Evolutionary conservation across 2,888 invertebrate species (phyloP).

Genomic region (Caenorhabditis sulstoni): DNA sequence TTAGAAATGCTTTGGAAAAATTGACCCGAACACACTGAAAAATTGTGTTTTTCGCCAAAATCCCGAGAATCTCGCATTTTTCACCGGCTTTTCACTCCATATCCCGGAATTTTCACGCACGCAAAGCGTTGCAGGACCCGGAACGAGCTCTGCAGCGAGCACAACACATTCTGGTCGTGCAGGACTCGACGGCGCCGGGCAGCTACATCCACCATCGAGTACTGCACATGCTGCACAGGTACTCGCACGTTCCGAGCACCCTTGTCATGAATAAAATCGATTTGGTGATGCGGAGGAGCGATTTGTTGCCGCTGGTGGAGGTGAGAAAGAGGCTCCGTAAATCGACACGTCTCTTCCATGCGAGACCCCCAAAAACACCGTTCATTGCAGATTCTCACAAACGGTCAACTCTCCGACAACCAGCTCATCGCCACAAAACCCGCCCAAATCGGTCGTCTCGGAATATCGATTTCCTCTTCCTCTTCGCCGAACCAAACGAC

Average conservation of each 20-base stretch:
- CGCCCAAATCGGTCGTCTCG: slow-evolving; percentile 64
- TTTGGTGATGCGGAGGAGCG: slow-evolving; percentile 84
- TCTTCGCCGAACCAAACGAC: background rate
- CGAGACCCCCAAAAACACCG: background rate
- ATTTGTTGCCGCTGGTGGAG: slow-evolving; percentile 87
- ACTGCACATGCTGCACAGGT: slow-evolving; percentile 76
- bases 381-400: slow-evolving; percentile 55
- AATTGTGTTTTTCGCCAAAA: no score
- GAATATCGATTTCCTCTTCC: slow-evolving; percentile 31
- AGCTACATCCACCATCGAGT: slow-evolving; percentile 79
- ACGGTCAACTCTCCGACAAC: slow-evolving; percentile 50
- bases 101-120: no score
- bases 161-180: slow-evolving; percentile 78
- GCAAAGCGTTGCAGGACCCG: slow-evolving; percentile 75
- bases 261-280: slow-evolving; percentile 90
- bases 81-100: no score
- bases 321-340: no score
- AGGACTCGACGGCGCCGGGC: slow-evolving; percentile 77
- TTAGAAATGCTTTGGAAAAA: no score
- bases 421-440: slow-evolving; percentile 55
- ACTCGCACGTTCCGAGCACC: slow-evolving; percentile 83
- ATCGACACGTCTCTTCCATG: no score
- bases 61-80: no score
- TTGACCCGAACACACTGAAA: no score
- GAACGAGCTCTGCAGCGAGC: slow-evolving; percentile 75